phyloP scores from a whole-genome alignment of 1,140 invertebrate genomes.

The Hylaeus volcanicus region DNA sequence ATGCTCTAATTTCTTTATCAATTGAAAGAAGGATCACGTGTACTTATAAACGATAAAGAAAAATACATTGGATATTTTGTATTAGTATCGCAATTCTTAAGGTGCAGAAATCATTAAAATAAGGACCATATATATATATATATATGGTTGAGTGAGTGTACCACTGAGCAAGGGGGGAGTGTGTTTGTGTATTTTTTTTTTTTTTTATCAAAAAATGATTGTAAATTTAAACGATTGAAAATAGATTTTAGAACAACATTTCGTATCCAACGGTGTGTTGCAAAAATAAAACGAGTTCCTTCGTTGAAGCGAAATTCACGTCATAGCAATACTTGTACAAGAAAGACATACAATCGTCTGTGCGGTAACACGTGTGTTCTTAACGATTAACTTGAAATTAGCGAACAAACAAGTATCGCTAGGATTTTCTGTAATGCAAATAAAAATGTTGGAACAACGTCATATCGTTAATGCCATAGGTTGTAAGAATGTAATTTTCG shows the following conservation, averaged over 20 bases:
- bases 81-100: not conserved
- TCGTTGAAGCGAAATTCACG: not conserved
- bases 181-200: too few relatives aligned
- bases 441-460: not conserved
- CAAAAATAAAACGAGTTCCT: not conserved
- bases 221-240: not conserved
- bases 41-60: not conserved
- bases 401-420: not conserved
- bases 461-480: not conserved
- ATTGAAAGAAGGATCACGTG: not conserved
- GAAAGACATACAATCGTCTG: not conserved
- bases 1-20: not conserved
- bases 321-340: not conserved
- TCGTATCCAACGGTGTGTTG: not conserved
- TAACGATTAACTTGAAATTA: not conserved
- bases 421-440: not conserved
- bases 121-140: too few relatives aligned
- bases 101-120: not conserved
- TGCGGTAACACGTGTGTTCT: not conserved
- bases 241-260: not conserved
- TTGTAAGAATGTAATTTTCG: not conserved
- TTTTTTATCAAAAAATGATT: too few relatives aligned
- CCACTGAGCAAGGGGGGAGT: too few relatives aligned
- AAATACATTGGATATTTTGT: not conserved
- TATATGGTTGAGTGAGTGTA: too few relatives aligned